Percentiles rank a stretch among this genome's conserved stretches.
These are phyloP conservation scores for Charaxes varanes DNA, from an alignment of 1,140 invertebrate species.

Conservation along the genomic window DNA sequence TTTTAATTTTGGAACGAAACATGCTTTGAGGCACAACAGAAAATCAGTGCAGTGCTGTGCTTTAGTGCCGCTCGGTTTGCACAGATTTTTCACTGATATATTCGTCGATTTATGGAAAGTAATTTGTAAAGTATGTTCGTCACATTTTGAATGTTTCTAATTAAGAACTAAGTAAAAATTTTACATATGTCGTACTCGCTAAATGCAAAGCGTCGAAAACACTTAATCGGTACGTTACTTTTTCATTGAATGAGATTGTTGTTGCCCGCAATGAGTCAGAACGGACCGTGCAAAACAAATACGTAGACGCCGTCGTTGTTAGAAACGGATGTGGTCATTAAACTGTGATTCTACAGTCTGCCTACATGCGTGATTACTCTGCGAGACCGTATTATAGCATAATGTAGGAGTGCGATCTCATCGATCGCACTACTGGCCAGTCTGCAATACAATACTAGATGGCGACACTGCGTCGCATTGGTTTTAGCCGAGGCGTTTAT, in stretches of 20 bases:
- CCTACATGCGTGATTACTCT: conserved; percentile 22
- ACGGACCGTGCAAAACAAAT: conserved; percentile 54
- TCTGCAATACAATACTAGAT: background rate
- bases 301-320: conserved; percentile 44
- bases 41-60: too few relatives aligned
- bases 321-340: conserved; percentile 65
- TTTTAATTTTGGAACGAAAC: too few relatives aligned
- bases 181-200: too few relatives aligned
- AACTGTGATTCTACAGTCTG: conserved; percentile 55
- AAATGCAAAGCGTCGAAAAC: conserved; percentile 20
- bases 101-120: too few relatives aligned
- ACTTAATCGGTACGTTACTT: conserved; percentile 40
- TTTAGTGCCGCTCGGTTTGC: too few relatives aligned
- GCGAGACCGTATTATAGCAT: conserved; percentile 8
- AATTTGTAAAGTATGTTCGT: too few relatives aligned
- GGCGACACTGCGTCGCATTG: background rate
- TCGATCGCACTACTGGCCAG: background rate
- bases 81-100: too few relatives aligned
- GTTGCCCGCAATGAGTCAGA: conserved; percentile 54
- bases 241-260: conserved; percentile 59
- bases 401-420: too few relatives aligned
- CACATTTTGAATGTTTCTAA: too few relatives aligned
- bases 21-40: too few relatives aligned
- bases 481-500: too few relatives aligned
- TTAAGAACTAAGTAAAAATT: too few relatives aligned